Percentiles rank a stretch among this genome's conserved stretches.
Conservation (phyloP, 2,113 vertebrate genomes). For the Dipodomys stephensi region DNA sequence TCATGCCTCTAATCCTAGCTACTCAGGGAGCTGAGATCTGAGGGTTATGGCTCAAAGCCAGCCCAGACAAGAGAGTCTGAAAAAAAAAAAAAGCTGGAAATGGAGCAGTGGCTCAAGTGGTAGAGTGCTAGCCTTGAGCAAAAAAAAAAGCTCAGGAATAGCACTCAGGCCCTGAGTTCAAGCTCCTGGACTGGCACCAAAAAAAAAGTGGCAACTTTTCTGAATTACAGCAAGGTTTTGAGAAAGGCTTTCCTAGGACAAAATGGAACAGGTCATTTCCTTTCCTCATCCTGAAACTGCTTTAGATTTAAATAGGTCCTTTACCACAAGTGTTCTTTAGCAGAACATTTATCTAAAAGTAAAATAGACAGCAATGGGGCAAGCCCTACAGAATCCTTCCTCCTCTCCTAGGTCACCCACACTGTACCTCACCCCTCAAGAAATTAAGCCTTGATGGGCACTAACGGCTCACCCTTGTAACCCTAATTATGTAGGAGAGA, state of each 20-base stretch:
- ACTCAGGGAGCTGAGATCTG: too few relatives aligned
- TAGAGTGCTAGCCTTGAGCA: too few relatives aligned
- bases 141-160: too few relatives aligned
- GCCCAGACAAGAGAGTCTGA: too few relatives aligned
- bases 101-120: too few relatives aligned
- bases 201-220: slow-evolving; percentile 6
- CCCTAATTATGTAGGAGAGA: too few relatives aligned
- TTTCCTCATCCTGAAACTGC: slow-evolving; percentile 36
- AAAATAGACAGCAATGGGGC: background rate
- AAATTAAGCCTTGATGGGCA: slow-evolving; percentile 18
- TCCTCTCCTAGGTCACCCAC: slow-evolving; percentile 17
- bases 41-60: too few relatives aligned
- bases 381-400: slow-evolving; percentile 45
- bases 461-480: too few relatives aligned
- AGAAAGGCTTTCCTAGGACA: slow-evolving; percentile 39
- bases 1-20: too few relatives aligned
- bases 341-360: slow-evolving; percentile 58
- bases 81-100: too few relatives aligned
- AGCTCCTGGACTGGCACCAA: too few relatives aligned
- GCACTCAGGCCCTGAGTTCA: too few relatives aligned
- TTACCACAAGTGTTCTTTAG: slow-evolving; percentile 52
- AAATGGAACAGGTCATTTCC: slow-evolving; percentile 49
- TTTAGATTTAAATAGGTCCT: slow-evolving; percentile 48
- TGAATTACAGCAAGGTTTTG: background rate
- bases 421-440: slow-evolving; percentile 4